A percentile compares a stretch with the other conserved stretches of the same genome.
Evolutionary conservation across 2,113 vertebrate species (phyloP).

Genomic region (Henicopernis longicauda): DNA sequence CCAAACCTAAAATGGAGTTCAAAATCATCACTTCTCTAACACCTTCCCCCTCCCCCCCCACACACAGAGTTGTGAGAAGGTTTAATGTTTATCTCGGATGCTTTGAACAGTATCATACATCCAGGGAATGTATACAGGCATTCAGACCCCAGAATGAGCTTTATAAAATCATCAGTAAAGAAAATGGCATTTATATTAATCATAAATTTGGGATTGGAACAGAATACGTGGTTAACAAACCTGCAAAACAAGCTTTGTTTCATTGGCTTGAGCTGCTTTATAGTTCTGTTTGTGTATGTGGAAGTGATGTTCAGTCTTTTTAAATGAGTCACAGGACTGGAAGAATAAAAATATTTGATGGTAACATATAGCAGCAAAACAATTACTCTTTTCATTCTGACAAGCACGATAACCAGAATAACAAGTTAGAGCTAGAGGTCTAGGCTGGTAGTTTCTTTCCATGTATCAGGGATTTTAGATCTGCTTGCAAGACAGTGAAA

Average conservation of each 20-base stretch:
- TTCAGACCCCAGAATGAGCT: neutral
- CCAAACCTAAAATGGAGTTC: slow-evolving; percentile 21
- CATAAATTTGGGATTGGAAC: neutral
- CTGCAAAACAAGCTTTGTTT: slow-evolving; percentile 29
- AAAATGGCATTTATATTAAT: slow-evolving; percentile 19
- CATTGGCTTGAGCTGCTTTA: slow-evolving; percentile 31
- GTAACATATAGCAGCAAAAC: slow-evolving; percentile 54
- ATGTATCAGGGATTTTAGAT: slow-evolving; percentile 15
- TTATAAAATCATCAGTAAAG: neutral
- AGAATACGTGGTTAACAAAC: neutral
- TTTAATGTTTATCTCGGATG: neutral
- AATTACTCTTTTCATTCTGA: slow-evolving; percentile 50
- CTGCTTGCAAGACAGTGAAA: slow-evolving; percentile 15
- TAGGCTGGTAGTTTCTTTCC: slow-evolving; percentile 2
- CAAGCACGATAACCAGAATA: slow-evolving; percentile 36
- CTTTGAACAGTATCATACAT: neutral
- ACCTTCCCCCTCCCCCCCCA: neutral
- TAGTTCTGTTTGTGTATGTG: slow-evolving; percentile 35
- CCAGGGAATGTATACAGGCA: neutral
- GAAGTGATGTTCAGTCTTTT: slow-evolving; percentile 48
- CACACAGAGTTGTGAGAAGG: neutral
- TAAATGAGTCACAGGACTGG: slow-evolving; percentile 49
- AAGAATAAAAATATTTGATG: slow-evolving; percentile 60
- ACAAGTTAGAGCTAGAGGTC: slow-evolving; percentile 30
- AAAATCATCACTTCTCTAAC: slow-evolving; percentile 23